phyloP scores from a whole-genome alignment of 2,113 vertebrate genomes.

The Patagioenas fasciata region DNA sequence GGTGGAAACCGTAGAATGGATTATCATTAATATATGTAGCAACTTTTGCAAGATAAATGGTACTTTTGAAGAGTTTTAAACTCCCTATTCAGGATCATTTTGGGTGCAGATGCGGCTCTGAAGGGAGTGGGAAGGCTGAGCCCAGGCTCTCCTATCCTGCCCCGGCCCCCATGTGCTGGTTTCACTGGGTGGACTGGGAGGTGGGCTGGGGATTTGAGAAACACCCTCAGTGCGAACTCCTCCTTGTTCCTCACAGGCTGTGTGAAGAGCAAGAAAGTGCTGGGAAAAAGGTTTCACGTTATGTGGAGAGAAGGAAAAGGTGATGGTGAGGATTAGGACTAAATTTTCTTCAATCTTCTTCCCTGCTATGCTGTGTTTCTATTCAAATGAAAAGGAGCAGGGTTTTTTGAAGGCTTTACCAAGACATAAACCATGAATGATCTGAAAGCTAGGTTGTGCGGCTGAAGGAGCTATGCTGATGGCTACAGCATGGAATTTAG shows the following conservation, averaged over 20 bases:
- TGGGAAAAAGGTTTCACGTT: neutral
- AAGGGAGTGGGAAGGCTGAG: neutral
- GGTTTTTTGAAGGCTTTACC: neutral
- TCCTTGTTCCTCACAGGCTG: neutral
- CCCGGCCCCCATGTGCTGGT: accelerated
- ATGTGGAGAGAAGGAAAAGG: neutral
- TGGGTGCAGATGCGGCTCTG: neutral
- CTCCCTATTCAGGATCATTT: accelerated
- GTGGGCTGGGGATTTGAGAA: neutral
- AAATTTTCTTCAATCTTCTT: neutral
- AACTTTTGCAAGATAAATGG: neutral
- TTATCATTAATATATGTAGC: neutral
- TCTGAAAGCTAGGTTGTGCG: neutral
- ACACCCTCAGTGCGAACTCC: accelerated
- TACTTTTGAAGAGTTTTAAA: neutral
- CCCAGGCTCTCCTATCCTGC: neutral
- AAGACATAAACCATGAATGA: neutral
- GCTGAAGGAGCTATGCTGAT: neutral
- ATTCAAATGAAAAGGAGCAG: neutral
- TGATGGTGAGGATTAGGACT: neutral
- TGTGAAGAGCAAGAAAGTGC: neutral
- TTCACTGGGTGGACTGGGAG: neutral
- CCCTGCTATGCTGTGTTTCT: neutral
- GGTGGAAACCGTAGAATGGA: neutral
- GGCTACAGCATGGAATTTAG: neutral